A percentile compares a stretch with the other conserved stretches of the same genome.
Evolutionary conservation across 2,797 vertebrate genomes (phyloP).

Genomic region (Aplochiton taeniatus): DNA sequence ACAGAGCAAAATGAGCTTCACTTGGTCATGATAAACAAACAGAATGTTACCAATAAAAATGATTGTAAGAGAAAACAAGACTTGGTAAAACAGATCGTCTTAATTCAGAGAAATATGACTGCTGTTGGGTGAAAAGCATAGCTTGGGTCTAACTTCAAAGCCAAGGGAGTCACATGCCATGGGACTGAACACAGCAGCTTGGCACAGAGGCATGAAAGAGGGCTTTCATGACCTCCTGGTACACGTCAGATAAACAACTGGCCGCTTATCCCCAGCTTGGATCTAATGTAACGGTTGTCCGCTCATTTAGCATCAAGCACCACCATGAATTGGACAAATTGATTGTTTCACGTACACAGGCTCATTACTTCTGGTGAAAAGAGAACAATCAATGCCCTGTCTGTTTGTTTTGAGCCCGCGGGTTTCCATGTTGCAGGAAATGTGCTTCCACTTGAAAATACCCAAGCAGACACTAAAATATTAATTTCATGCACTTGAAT

Average conservation of each 20-base stretch:
- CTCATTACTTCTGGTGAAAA: not conserved
- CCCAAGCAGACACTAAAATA: not conserved
- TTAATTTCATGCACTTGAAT: not conserved
- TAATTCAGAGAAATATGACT: conserved; percentile 5
- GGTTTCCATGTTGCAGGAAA: conserved; percentile 28
- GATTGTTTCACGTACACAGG: conserved; percentile 37
- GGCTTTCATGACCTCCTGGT: conserved; percentile 63
- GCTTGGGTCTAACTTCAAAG: conserved; percentile 52
- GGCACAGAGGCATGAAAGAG: conserved; percentile 62
- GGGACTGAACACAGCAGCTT: conserved; percentile 34
- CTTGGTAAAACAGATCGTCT: not conserved
- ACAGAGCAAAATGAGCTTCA: not conserved
- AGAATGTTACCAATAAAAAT: not conserved
- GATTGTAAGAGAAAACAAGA: not conserved
- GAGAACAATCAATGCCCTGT: conserved; percentile 38
- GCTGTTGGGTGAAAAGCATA: conserved; percentile 20
- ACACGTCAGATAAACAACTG: conserved; percentile 58
- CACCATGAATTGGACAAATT: conserved; percentile 35
- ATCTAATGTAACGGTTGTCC: conserved; percentile 35
- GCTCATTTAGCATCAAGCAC: conserved; percentile 50
- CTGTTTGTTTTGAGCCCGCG: conserved; percentile 34
- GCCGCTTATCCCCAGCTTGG: conserved; percentile 36
- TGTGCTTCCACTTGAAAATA: conserved; percentile 30
- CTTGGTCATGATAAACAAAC: not conserved
- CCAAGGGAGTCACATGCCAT: conserved; percentile 66